Percentiles rank a stretch among this genome's conserved stretches.
Evolutionary conservation across 2,888 invertebrate genomes (phyloP).

Genomic region (Terebella lapidaria): DNA sequence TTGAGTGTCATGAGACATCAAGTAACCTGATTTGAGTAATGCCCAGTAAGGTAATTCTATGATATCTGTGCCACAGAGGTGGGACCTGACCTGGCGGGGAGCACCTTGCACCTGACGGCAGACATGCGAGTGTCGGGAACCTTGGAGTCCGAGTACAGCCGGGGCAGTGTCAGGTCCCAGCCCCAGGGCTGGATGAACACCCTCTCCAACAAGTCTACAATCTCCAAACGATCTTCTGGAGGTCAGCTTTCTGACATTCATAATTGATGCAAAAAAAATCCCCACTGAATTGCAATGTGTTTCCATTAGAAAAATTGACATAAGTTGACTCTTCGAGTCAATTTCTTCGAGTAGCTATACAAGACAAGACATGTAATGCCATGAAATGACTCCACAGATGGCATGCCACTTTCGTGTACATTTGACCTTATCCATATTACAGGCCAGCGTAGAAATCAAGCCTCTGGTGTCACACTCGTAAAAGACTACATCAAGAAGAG

Average conservation of each 20-base stretch:
- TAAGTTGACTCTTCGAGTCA: no score
- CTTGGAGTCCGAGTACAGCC: not conserved
- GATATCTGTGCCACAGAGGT: not conserved
- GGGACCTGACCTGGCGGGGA: not conserved
- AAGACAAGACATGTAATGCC: no score
- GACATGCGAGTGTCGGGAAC: not conserved
- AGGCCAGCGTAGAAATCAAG: not conserved
- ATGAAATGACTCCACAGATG: no score
- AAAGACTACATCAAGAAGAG: slow-evolving; percentile 92
- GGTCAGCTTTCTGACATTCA: no score
- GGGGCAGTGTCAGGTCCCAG: not conserved
- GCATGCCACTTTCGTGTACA: no score
- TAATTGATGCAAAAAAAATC: no score
- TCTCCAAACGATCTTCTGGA: slow-evolving; percentile 56
- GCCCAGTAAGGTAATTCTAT: not conserved
- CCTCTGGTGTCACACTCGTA: slow-evolving; percentile 62
- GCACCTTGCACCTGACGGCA: not conserved
- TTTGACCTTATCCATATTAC: not conserved
- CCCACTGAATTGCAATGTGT: no score
- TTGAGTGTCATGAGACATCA: not conserved
- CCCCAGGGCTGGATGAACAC: slow-evolving; percentile 84
- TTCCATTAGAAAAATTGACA: no score
- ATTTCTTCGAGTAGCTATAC: no score
- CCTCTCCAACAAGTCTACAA: slow-evolving; percentile 68
- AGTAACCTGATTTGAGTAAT: not conserved